A percentile compares a stretch with the other conserved stretches of the same genome.
These are phyloP conservation scores for Pollicipes pollicipes DNA, from an alignment of 1,140 invertebrate genomes.

Conservation along the genomic window DNA sequence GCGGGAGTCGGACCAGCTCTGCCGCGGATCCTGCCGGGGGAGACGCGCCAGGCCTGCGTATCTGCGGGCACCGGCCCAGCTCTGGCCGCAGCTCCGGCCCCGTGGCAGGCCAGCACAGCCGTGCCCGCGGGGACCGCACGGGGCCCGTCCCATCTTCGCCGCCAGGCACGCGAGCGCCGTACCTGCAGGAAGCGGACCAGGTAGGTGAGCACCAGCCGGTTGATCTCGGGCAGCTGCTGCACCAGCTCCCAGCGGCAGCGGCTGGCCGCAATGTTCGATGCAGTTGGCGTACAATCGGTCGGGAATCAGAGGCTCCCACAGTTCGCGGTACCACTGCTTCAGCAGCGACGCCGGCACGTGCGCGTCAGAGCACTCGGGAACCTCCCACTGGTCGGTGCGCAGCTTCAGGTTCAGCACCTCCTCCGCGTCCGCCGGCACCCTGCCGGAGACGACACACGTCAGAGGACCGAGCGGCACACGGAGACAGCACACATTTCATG, in stretches of 20 bases:
- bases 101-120: too few relatives aligned
- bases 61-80: too few relatives aligned
- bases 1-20: too few relatives aligned
- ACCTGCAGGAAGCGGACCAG: constrained; percentile 62
- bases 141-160: too few relatives aligned
- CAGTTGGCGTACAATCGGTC: constrained; percentile 68
- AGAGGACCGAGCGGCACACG: neutral
- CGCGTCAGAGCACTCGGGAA: constrained; percentile 48
- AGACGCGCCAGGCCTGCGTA: too few relatives aligned
- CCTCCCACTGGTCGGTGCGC: constrained; percentile 74
- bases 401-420: constrained; percentile 51
- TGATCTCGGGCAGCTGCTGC: constrained; percentile 38
- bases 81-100: too few relatives aligned
- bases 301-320: constrained; percentile 88
- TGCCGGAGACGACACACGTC: constrained; percentile 35
- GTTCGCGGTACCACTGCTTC: constrained; percentile 88
- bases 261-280: constrained; percentile 49
- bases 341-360: constrained; percentile 86
- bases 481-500: constrained; percentile 28
- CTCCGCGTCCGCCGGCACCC: constrained; percentile 87
- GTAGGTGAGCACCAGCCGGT: constrained; percentile 71
- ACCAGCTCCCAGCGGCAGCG: constrained; percentile 48
- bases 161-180: too few relatives aligned
- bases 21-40: too few relatives aligned
- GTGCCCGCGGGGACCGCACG: too few relatives aligned